Base-by-base conservation (phyloP, 1,140 invertebrate genomes). In the Venturia canescens region DNA sequence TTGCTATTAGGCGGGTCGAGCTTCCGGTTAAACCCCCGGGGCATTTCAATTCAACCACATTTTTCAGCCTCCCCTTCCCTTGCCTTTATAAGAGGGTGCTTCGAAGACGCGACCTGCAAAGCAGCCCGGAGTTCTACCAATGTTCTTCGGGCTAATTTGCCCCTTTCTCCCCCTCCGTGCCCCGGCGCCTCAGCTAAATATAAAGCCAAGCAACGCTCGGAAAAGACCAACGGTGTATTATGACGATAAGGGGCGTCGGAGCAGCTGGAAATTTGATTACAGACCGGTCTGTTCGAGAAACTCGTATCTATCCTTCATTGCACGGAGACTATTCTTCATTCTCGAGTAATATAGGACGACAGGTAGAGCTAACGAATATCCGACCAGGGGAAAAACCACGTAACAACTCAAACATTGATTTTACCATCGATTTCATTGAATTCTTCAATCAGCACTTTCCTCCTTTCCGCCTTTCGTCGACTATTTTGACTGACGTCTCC, bases 1-100 rank as follows among this genome's bases (percentile, higher is more conserved):
- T 88, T 88, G 82, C 86, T 88, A 89, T 89, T 88, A 88, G 86
- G 86, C 85, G 82, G 82, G 83, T 82, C 85, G 83, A 69, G 81
- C 81, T 86, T 88, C 85, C 84, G 86, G 82, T 86, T 83, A 83
- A 50, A 83, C 79, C 69, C 81, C 83, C 82, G 80, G 71, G 79
- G 84, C 80, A 87, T 87, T 86, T 86, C 85, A 84, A 85, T 86
- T 86, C 84, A 70, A 84, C 69, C 75, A 83, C 80, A 83, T 82
- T 86, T 84, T 81, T 82, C 81, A 69, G 27, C 66, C 66, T 31
- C 27, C 60, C 60, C 50, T 53, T 21, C 11, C 60, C 27, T 26
- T 63, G 7, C 1, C n/a, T 23, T 7, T 23, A n/a, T 6, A 26
- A 26, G 60, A 63, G 60, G 60, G 60, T 63, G 60, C 18, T 77